Percentiles rank a stretch among this genome's conserved stretches.
Evolutionary conservation across 1,140 invertebrate species (phyloP).

Genomic region (Cotesia typhae): DNA sequence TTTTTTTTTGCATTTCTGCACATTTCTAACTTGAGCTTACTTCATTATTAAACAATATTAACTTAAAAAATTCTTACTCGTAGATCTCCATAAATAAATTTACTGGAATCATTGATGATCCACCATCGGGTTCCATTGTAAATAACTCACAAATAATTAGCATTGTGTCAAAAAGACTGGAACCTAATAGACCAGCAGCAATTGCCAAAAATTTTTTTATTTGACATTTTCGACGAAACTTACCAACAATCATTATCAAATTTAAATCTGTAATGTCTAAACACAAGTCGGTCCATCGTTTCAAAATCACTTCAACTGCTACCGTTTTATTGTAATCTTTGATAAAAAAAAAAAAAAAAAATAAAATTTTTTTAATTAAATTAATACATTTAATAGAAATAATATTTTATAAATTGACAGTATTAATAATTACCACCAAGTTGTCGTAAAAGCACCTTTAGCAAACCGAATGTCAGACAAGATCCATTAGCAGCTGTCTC

Average conservation of each 20-base stretch:
- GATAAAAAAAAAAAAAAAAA: constrained; percentile 27
- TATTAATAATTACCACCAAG: constrained; percentile 60
- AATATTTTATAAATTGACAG: constrained; percentile 1
- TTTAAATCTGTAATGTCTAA: constrained; percentile 54
- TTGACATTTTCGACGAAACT: constrained; percentile 56
- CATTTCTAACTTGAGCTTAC: too few relatives aligned
- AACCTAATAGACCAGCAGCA: constrained; percentile 56
- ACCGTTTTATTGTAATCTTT: constrained; percentile 59
- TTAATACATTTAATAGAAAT: too few relatives aligned
- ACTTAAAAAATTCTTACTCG: constrained; percentile 44
- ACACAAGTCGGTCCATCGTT: constrained; percentile 58
- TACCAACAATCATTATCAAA: constrained; percentile 56
- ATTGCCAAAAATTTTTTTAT: constrained; percentile 62
- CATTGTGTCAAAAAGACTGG: constrained; percentile 74
- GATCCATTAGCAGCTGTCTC: constrained; percentile 62
- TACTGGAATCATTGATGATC: constrained; percentile 78
- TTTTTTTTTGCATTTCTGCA: too few relatives aligned
- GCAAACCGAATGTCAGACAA: constrained; percentile 80
- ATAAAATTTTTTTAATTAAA: not conserved
- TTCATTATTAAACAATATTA: too few relatives aligned
- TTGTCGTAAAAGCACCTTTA: constrained; percentile 81
- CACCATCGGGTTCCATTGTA: constrained; percentile 85
- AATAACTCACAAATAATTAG: constrained; percentile 82
- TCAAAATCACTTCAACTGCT: constrained; percentile 48
- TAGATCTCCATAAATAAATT: constrained; percentile 77